Evolutionary conservation across 2,113 vertebrate genomes (phyloP).

Genomic region (rabbit (Oryctolagus cuniculus)): DNA sequence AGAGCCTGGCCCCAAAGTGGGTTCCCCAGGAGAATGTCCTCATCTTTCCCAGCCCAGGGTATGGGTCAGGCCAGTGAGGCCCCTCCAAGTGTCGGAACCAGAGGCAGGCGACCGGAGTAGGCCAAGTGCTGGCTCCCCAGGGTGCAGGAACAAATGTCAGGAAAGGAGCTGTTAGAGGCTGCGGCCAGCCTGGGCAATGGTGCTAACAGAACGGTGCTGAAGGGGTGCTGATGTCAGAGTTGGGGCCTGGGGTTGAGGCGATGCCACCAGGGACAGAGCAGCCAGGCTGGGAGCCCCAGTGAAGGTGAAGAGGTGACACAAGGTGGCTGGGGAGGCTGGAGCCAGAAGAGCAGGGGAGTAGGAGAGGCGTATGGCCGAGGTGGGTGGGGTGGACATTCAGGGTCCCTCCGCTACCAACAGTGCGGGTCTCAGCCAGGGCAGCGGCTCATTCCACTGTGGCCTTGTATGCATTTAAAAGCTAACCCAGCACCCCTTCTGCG

Average conservation of each 20-base stretch:
- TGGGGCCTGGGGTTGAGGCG: neutral
- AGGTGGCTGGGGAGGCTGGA: neutral
- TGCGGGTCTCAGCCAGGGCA: neutral
- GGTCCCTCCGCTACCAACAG: no score
- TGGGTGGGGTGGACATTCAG: neutral
- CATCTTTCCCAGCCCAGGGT: no score
- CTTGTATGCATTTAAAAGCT: neutral
- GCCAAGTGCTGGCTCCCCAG: neutral
- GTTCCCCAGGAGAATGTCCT: neutral
- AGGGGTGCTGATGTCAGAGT: neutral
- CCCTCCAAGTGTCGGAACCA: neutral
- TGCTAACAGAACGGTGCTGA: rapidly evolving
- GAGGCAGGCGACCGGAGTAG: neutral
- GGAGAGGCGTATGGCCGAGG: neutral
- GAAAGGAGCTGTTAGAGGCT: neutral
- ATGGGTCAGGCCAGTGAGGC: neutral
- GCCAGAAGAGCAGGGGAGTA: neutral
- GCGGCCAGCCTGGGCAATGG: neutral
- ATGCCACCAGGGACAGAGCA: neutral
- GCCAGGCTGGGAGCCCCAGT: neutral
- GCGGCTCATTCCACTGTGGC: neutral
- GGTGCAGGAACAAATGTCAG: neutral
- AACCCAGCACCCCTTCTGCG: neutral
- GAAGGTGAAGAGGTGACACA: neutral
- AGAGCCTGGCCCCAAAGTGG: neutral